Conservation (phyloP, 2,113 vertebrate genomes). For the Penelope pileata region DNA sequence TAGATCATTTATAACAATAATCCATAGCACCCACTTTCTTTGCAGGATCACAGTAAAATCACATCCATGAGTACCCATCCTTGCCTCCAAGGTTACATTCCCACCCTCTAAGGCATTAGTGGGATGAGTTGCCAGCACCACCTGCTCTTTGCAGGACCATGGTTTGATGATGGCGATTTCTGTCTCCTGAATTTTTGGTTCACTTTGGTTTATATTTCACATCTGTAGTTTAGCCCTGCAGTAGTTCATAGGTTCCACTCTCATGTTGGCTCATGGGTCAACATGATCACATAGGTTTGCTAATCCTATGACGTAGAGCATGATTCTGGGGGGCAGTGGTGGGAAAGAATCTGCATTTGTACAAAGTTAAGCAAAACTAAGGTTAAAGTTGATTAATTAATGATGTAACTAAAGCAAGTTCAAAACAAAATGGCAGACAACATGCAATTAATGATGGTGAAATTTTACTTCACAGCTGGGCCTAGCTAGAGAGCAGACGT, state of each 20-base stretch:
- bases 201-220: background rate
- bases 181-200: background rate
- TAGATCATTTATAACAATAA: background rate
- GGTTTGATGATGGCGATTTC: background rate
- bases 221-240: background rate
- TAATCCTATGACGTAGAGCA: background rate
- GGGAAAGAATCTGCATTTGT: background rate
- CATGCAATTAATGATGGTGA: background rate
- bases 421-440: background rate
- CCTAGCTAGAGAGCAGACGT: background rate
- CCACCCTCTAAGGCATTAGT: background rate
- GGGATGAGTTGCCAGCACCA: background rate
- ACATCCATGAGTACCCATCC: background rate
- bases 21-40: background rate
- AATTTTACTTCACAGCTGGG: background rate
- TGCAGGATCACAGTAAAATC: background rate
- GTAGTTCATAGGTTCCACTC: background rate
- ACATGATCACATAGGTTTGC: background rate
- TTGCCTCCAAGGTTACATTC: background rate
- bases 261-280: background rate
- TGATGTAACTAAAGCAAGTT: background rate
- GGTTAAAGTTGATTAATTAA: background rate
- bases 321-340: background rate
- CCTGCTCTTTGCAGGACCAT: accelerated
- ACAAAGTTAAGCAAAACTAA: background rate